Evolutionary conservation across 1,140 invertebrate genomes (phyloP).

Genomic region (Drosophila insularis): DNA sequence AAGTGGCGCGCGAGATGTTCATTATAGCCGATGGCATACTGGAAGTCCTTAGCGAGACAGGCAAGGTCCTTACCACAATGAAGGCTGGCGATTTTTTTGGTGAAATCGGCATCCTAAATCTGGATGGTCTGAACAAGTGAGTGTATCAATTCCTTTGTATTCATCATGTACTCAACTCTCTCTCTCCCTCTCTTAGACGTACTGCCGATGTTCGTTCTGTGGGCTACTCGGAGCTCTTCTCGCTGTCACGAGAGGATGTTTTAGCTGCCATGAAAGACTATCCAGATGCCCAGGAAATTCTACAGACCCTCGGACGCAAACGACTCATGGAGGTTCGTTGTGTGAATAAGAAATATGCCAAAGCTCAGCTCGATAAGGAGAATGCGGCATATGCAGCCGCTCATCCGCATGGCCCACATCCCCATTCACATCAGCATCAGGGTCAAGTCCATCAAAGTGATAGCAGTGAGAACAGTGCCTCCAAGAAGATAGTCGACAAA

Average conservation of each 20-base stretch:
- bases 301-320: slow-evolving; percentile 93
- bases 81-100: slow-evolving; percentile 98
- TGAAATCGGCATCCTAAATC: slow-evolving; percentile 97
- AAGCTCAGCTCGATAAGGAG: slow-evolving; percentile 68
- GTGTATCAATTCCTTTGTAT: slow-evolving; percentile 1
- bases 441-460: slow-evolving; percentile 83
- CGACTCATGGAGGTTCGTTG: slow-evolving; percentile 91
- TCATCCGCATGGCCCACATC: slow-evolving; percentile 57
- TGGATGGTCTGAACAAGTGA: slow-evolving; percentile 97
- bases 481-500: slow-evolving; percentile 91
- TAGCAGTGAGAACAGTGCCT: slow-evolving; percentile 86
- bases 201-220: slow-evolving; percentile 98
- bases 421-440: slow-evolving; percentile 78
- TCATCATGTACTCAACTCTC: no score
- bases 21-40: slow-evolving; percentile 98
- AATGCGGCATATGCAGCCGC: slow-evolving; percentile 59
- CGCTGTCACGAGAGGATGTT: slow-evolving; percentile 96
- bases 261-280: slow-evolving; percentile 97
- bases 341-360: slow-evolving; percentile 81
- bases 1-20: slow-evolving; percentile 98
- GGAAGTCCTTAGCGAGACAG: slow-evolving; percentile 97
- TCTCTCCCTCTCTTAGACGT: slow-evolving; percentile 85
- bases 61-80: slow-evolving; percentile 96
- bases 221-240: slow-evolving; percentile 97
- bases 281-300: slow-evolving; percentile 96